Conservation (phyloP, 2,888 invertebrate genomes). For the Sclerodermus sp. region DNA sequence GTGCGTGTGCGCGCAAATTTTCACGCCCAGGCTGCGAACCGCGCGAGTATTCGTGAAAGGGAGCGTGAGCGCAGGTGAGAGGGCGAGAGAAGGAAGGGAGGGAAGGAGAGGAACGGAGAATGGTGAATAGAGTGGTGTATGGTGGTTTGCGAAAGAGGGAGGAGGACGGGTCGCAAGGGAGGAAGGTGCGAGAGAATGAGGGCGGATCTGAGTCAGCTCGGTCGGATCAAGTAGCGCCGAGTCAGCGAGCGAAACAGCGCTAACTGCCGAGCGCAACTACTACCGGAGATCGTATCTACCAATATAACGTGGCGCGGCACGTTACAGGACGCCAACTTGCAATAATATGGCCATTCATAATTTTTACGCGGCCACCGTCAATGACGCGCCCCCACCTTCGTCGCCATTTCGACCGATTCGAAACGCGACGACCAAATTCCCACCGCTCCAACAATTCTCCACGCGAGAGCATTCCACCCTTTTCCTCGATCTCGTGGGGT, state of each 20-base stretch:
- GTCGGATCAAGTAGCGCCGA: slow-evolving; percentile 47
- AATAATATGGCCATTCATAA: slow-evolving; percentile 50
- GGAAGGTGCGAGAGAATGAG: slow-evolving; percentile 27
- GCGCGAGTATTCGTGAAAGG: slow-evolving; percentile 1
- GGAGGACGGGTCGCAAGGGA: slow-evolving; percentile 7
- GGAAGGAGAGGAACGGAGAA: neutral
- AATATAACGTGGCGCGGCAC: slow-evolving; percentile 18
- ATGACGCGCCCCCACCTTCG: slow-evolving; percentile 13
- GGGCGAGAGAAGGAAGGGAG: slow-evolving; percentile 1
- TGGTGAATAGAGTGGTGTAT: slow-evolving; percentile 1
- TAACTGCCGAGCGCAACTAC: slow-evolving; percentile 35
- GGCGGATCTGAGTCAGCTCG: slow-evolving; percentile 56
- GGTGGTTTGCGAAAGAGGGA: slow-evolving; percentile 5
- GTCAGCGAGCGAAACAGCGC: slow-evolving; percentile 49
- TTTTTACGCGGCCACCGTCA: slow-evolving; percentile 37
- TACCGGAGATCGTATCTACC: slow-evolving; percentile 35
- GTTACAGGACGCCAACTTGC: slow-evolving; percentile 34
- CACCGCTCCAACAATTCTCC: neutral
- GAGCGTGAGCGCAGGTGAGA: slow-evolving; percentile 4
- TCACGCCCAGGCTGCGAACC: neutral
- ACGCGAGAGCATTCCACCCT: too few relatives aligned
- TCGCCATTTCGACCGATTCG: neutral
- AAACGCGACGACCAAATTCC: too few relatives aligned
- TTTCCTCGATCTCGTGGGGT: too few relatives aligned
- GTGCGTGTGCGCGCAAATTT: slow-evolving; percentile 1